Evolutionary conservation across 1,140 invertebrate species (phyloP).

Genomic region (silkworm (Bombyx mori)): ASM3026992v2 NC_085129.1:15015001-15015500

Average conservation of each 20-base stretch:
- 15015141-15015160: no score
- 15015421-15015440: conserved; percentile 81
- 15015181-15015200: no score
- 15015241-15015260: conserved; percentile 76
- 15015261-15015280: conserved; percentile 96
- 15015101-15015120: no score
- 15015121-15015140: no score
- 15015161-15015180: no score
- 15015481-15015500: conserved; percentile 91
- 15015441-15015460: conserved; percentile 81
- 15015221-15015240: no score
- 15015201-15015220: no score
- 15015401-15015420: conserved; percentile 82
- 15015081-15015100: no score
- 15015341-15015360: conserved; percentile 90
- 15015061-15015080: no score
- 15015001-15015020: no score
- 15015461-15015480: conserved; percentile 88
- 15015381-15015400: conserved; percentile 95
- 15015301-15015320: conserved; percentile 97
- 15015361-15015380: conserved; percentile 94
- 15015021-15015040: no score
- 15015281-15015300: conserved; percentile 95
- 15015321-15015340: conserved; percentile 94
- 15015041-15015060: no score